Evolutionary conservation across 2,888 invertebrate genomes (phyloP), one percentile per base, ranked within the genome.

Genomic region (Notodonta ziczac): DNA sequence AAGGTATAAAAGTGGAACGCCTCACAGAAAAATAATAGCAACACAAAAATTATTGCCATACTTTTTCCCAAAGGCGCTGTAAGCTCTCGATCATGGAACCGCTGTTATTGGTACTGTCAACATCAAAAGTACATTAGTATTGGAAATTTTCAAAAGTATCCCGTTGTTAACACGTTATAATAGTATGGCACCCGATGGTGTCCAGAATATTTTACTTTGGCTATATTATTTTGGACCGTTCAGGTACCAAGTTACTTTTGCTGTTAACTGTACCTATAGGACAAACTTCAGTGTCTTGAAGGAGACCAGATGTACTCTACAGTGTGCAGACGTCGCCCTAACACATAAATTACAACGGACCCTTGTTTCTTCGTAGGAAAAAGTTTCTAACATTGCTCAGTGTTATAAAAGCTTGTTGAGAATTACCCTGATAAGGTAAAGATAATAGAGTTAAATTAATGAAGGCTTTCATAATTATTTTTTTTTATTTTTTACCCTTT

Each of bases 331-430:
- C 66, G 69, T 75, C 77, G 67, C 73, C 76, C 81, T 73, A 78
- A 66, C 81, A 83, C 81, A 84, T 88, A 88, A 90, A 88, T 89
- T 89, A 89, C 81, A 84, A 84, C 84, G 78, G 76, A 78, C 85
- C 88, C 87, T 85, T 81, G 83, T 84, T 84, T 75, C 78, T 70
- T 69, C 77, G 78, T 80, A 78, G 76, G 76, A 73, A 70, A 83
- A 83, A 73, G 76, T 77, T 80, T 66, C 67, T 65, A 72, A 84
- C 83, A 79, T 84, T 82, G 79, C 81, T 83, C 73, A 68, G 75
- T 65, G 68, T 74, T 78, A 81, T 80, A 81, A 77, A 77, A 80
- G 77, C 69, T 78, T 80, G 74, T 75, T 76, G 75, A 78, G 76
- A 77, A 75, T 73, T 62, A 72, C 65, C 66, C 72, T 76, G 80